Percentiles rank a stretch among this genome's conserved stretches.
Conservation (phyloP, 2,113 vertebrate species). For the Anolis sagrei region DNA sequence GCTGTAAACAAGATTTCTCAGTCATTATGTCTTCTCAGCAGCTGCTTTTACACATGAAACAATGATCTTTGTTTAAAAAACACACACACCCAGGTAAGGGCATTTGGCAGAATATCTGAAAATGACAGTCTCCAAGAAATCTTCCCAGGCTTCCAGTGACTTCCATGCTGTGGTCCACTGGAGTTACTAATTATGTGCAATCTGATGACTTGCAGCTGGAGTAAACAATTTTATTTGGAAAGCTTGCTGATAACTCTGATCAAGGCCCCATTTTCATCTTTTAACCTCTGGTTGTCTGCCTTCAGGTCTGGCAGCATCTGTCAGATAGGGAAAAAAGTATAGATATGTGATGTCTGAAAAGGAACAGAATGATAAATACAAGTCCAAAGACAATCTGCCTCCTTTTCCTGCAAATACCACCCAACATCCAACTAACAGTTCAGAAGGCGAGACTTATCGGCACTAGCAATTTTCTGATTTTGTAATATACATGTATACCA, state of each 20-base stretch:
- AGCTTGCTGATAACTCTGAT: slow-evolving; percentile 97
- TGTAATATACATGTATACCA: not conserved
- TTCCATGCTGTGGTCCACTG: slow-evolving; percentile 79
- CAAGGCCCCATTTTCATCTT: slow-evolving; percentile 98
- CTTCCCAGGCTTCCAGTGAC: slow-evolving; percentile 76
- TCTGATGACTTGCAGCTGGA: slow-evolving; percentile 84
- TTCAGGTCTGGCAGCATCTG: slow-evolving; percentile 99
- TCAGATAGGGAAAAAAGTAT: slow-evolving; percentile 45
- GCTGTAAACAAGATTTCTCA: slow-evolving; percentile 93
- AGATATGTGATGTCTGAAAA: slow-evolving; percentile 47
- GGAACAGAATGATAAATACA: not conserved
- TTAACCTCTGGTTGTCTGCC: slow-evolving; percentile 99
- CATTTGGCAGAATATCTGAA: slow-evolving; percentile 84
- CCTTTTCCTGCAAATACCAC: not conserved
- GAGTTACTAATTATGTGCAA: slow-evolving; percentile 90
- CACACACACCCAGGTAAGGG: slow-evolving; percentile 77
- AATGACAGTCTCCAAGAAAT: slow-evolving; percentile 77
- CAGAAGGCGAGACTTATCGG: slow-evolving; percentile 33
- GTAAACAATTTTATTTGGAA: slow-evolving; percentile 86
- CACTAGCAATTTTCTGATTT: not conserved
- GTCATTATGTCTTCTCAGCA: slow-evolving; percentile 86
- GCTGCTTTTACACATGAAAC: slow-evolving; percentile 84
- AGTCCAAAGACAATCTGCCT: not conserved
- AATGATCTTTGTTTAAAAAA: slow-evolving; percentile 81
- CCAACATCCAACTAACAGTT: slow-evolving; percentile 22